Conservation (phyloP, 2,113 vertebrate genomes). For the Sylvia atricapilla region DNA sequence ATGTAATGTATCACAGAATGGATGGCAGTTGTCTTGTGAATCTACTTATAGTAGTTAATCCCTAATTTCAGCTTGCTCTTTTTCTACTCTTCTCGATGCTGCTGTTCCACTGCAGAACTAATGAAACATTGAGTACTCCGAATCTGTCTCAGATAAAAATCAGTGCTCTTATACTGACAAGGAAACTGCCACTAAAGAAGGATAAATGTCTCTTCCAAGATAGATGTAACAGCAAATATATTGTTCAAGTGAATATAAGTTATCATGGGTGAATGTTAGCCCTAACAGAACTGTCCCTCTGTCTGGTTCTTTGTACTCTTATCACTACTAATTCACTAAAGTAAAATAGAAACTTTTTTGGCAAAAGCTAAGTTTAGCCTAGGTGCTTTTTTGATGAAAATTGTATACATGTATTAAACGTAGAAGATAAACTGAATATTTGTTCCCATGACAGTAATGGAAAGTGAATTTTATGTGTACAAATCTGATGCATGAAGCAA, state of each 20-base stretch:
- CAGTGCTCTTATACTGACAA: neutral
- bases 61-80: neutral
- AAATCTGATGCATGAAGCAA: neutral
- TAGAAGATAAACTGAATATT: neutral
- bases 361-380: neutral
- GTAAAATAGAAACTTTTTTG: neutral
- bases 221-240: neutral
- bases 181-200: neutral
- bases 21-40: neutral
- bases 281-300: neutral
- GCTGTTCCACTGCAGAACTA: neutral
- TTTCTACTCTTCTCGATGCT: neutral
- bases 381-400: neutral
- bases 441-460: neutral
- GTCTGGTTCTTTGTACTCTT: neutral
- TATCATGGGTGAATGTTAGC: neutral
- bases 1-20: neutral
- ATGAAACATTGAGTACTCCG: neutral
- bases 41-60: neutral
- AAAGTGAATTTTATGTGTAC: neutral
- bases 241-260: neutral
- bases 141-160: neutral
- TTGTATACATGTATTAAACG: rapidly evolving
- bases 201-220: neutral
- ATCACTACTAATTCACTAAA: neutral